Percentiles rank a stretch among this genome's conserved stretches.
Conservation (phyloP, 2,113 vertebrate genomes). For the Bettongia penicillata region DNA sequence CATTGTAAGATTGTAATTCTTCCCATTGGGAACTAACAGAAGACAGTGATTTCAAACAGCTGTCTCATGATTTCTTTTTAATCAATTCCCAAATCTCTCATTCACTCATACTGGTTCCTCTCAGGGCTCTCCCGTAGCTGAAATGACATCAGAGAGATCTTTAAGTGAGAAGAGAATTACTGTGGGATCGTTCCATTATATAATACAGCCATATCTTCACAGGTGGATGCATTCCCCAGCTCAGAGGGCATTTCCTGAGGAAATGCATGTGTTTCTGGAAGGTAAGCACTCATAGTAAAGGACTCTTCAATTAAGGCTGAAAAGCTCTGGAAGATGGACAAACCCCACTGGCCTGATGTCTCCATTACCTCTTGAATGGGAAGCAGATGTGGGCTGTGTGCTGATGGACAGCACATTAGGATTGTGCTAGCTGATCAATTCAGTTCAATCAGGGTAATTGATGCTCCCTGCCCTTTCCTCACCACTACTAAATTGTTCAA, state of each 20-base stretch:
- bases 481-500: neutral
- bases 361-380: neutral
- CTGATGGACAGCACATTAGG: neutral
- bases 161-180: too few species aligned
- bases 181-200: neutral
- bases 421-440: neutral
- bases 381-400: neutral
- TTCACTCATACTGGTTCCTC: neutral
- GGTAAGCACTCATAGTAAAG: neutral
- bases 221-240: neutral
- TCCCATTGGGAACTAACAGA: neutral
- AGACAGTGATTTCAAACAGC: neutral
- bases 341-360: neutral
- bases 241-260: neutral
- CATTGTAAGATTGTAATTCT: fast-evolving
- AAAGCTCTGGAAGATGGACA: neutral
- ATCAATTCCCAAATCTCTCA: neutral
- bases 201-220: neutral
- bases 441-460: neutral
- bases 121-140: neutral
- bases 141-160: neutral
- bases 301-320: neutral
- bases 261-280: neutral
- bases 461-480: neutral
- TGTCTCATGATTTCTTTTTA: neutral